Evolutionary conservation across 2,113 vertebrate genomes (phyloP), one percentile per base, ranked within the genome.

Genomic region (Procapra przewalskii): DNA sequence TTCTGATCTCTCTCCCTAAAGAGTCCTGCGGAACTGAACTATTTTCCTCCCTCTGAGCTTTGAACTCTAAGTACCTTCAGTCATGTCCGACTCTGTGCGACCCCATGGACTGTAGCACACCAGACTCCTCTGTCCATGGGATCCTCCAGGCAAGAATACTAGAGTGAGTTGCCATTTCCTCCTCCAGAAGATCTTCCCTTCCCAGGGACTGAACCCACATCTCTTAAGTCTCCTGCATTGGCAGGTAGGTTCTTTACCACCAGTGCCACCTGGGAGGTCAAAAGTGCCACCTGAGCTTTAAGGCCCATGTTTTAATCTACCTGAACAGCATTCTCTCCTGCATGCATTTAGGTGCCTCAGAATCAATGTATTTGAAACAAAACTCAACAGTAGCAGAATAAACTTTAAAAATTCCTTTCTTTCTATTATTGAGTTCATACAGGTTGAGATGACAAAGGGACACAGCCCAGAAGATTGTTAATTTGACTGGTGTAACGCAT

Each of bases 391-490:
- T 55, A 60, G 23, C 29, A 94, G 45, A 11, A 64, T 48, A 31
- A 62, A 1, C 8, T 75, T 96, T 85, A 57, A 88, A 92, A 86
- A 43, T 77, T 95, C 13, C 43, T 64, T 57, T 80, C 4, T 23
- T 85, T 6, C 50, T 81, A 54, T 31, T 57, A 55, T 60, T 96
- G 29, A 36, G 31, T 82, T 96, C 43, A 43, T 21, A 45, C 4
- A 83, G 27, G 43, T 57, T 55, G 62, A 79, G 52, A 80, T 12
- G 25, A 45, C 29, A n/a, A 31, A 48, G 13, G 9, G 40, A 88
- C 45, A 27, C 5, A 43, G 52, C 54, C 4, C 55, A 55, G 0
- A 6, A 4, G 25, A 40, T 5, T 9, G 6, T 23, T 75, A 7
- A 48, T 85, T 19, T 33, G 27, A 81, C 52, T 1, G 6, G 9